Evolutionary conservation across 2,888 invertebrate genomes (phyloP).

Genomic region (Pogonocherus hispidulus): DNA sequence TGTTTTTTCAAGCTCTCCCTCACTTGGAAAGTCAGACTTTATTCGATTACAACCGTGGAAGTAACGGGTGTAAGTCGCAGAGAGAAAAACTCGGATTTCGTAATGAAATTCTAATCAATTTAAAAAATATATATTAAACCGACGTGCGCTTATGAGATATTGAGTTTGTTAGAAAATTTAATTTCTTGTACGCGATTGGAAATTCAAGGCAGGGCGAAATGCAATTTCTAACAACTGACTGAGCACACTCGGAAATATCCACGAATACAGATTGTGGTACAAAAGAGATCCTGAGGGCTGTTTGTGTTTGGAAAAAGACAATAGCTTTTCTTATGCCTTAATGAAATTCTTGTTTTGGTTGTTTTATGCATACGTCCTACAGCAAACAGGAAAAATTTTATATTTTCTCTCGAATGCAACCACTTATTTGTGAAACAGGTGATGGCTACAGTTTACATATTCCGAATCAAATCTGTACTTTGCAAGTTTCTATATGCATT

Average conservation of each 20-base stretch:
- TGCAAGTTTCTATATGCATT: too few species aligned
- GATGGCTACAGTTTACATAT: not conserved
- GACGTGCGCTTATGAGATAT: conserved; percentile 17
- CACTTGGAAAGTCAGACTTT: conserved; percentile 15
- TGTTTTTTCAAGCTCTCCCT: not conserved
- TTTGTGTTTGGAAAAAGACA: conserved; percentile 38
- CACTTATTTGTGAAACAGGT: not conserved
- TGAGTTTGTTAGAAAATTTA: conserved; percentile 29
- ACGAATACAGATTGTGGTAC: conserved; percentile 47
- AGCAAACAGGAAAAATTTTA: conserved; percentile 12
- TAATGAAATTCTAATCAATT: conserved; percentile 33
- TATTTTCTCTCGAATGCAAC: not conserved
- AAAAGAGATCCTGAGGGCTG: conserved; percentile 38
- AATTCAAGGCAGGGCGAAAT: conserved; percentile 43
- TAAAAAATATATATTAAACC: conserved; percentile 1
- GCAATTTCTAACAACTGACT: conserved; percentile 48
- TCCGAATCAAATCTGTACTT: too few species aligned
- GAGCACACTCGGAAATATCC: conserved; percentile 45
- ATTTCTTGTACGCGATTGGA: conserved; percentile 28
- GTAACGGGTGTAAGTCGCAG: conserved; percentile 25
- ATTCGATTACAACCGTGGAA: conserved; percentile 27
- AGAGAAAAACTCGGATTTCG: conserved; percentile 1
- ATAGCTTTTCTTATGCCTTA: conserved; percentile 35
- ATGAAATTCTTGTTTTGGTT: conserved; percentile 40
- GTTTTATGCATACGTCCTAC: conserved; percentile 26